Conservation (phyloP, 1,140 invertebrate genomes). For the Danaus plexippus region DNA sequence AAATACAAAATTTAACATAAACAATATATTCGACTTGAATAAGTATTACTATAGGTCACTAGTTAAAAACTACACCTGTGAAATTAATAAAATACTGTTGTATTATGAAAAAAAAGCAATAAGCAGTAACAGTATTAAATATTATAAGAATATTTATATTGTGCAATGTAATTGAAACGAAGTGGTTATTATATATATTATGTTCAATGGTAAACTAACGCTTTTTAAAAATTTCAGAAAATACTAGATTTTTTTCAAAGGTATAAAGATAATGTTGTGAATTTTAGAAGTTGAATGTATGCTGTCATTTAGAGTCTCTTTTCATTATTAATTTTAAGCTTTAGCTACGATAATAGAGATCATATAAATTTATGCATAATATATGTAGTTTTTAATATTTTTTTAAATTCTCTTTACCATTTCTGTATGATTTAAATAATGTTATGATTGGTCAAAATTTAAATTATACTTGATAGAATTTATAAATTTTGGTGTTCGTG, state of each 20-base stretch:
- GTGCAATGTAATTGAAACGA: conserved; percentile 3
- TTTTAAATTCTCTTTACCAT: too few relatives aligned
- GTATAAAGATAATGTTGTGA: not conserved
- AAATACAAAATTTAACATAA: not conserved
- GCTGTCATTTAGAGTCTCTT: not conserved
- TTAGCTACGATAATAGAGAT: not conserved
- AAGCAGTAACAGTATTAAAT: conserved; percentile 18
- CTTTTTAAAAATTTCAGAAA: too few relatives aligned
- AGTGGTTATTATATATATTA: too few relatives aligned
- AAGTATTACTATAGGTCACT: conserved; percentile 7
- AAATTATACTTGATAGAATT: too few relatives aligned
- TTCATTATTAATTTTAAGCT: not conserved
- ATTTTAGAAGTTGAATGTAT: not conserved
- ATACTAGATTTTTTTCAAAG: too few relatives aligned
- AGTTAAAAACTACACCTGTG: conserved; percentile 15
- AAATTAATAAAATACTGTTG: conserved; percentile 5
- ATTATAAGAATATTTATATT: conserved; percentile 9
- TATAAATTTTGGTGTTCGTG: too few relatives aligned
- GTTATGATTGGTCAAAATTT: too few relatives aligned
- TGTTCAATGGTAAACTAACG: too few relatives aligned
- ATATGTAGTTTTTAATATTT: too few relatives aligned
- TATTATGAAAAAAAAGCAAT: conserved; percentile 13
- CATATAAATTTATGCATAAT: too few relatives aligned
- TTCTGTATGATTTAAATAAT: too few relatives aligned
- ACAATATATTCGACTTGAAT: not conserved